Percentiles rank a stretch among this genome's conserved stretches.
Conservation (phyloP, 2,797 vertebrate species). For the Xenopus petersii region DNA sequence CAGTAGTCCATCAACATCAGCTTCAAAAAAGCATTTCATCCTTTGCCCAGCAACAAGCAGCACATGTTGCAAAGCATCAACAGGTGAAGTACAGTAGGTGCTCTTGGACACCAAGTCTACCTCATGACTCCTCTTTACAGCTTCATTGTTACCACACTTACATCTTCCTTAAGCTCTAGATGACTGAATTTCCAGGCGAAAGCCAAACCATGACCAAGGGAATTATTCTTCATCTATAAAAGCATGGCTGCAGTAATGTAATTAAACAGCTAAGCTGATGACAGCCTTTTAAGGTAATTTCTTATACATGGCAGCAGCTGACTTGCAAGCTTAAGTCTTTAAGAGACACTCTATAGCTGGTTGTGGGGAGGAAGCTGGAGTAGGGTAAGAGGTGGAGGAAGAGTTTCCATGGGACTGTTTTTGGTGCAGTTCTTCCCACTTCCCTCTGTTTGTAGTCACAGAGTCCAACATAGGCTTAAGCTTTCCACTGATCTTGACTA, state of each 20-base stretch:
- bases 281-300: constrained; percentile 47
- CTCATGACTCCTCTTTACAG: constrained; percentile 13
- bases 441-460: constrained; percentile 81
- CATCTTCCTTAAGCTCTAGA: constrained; percentile 36
- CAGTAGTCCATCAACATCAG: constrained; percentile 53
- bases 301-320: constrained; percentile 26
- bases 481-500: constrained; percentile 90
- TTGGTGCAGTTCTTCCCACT: constrained; percentile 90
- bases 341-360: constrained; percentile 47
- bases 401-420: constrained; percentile 57
- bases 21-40: constrained; percentile 52
- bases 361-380: constrained; percentile 46
- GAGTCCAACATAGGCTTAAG: constrained; percentile 93
- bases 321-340: constrained; percentile 55
- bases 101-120: constrained; percentile 27
- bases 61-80: constrained; percentile 49
- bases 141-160: constrained; percentile 4
- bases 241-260: constrained; percentile 50
- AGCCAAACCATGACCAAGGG: constrained; percentile 45
- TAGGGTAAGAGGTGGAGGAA: constrained; percentile 46
- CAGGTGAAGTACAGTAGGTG: constrained; percentile 41
- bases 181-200: constrained; percentile 44
- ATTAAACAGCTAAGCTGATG: constrained; percentile 42
- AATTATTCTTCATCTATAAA: constrained; percentile 40
- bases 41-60: constrained; percentile 51